A percentile compares a stretch with the other conserved stretches of the same genome.
Conservation (phyloP, 2,797 vertebrate species). For the Sebastes ruberrimus region DNA sequence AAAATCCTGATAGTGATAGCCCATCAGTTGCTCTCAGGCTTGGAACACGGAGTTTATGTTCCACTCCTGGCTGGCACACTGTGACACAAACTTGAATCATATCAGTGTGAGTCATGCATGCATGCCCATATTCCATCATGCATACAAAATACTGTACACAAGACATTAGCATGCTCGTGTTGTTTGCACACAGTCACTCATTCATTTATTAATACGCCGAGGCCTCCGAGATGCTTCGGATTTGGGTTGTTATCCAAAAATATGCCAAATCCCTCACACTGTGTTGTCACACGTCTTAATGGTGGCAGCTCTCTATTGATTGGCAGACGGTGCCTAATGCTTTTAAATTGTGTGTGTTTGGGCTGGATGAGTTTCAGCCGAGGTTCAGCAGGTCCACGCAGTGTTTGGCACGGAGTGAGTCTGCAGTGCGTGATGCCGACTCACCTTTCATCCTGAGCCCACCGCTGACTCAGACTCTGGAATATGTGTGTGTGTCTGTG, state of each 20-base stretch:
- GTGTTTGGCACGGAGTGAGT: not conserved
- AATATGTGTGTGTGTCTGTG: conserved; percentile 4
- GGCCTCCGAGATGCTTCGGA: not conserved
- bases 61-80: not conserved
- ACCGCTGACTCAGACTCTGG: conserved; percentile 25
- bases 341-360: not conserved
- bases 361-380: conserved; percentile 6
- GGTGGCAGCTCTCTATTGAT: not conserved
- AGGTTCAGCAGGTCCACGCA: conserved; percentile 1
- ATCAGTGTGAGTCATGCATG: not conserved
- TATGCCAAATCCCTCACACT: not conserved
- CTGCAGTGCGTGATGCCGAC: not conserved
- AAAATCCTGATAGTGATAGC: not conserved
- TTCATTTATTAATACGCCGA: not conserved
- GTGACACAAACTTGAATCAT: conserved; percentile 19
- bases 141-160: not conserved
- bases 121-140: not conserved
- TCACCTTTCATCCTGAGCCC: conserved; percentile 38
- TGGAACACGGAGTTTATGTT: not conserved
- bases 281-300: not conserved
- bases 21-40: conserved; percentile 12
- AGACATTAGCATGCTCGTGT: not conserved
- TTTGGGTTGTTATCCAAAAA: not conserved
- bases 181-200: not conserved
- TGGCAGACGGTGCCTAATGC: conserved; percentile 4